Conservation (phyloP, 2,113 vertebrate species). For the Nyctibius bracteatus region DNA sequence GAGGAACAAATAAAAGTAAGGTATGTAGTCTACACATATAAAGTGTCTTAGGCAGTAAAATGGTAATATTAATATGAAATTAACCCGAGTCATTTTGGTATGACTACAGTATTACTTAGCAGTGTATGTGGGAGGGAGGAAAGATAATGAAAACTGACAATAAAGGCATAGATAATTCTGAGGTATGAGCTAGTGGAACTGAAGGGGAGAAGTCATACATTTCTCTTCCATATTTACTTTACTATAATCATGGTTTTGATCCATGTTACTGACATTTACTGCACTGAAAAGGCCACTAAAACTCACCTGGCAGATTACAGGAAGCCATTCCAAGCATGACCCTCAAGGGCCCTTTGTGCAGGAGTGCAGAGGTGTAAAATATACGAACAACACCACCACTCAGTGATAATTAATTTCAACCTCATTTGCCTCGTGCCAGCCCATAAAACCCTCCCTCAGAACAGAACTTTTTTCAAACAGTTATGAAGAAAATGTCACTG, state of each 20-base stretch:
- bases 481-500: background rate
- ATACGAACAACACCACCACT: accelerated
- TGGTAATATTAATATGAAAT: background rate
- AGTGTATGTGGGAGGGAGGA: background rate
- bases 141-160: background rate
- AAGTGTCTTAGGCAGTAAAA: background rate
- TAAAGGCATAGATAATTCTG: background rate
- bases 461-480: background rate
- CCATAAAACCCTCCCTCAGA: background rate
- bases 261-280: background rate
- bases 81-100: background rate
- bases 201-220: background rate
- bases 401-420: background rate
- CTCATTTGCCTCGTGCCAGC: background rate
- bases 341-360: background rate
- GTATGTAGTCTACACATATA: background rate
- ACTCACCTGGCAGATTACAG: background rate
- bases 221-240: background rate
- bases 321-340: background rate
- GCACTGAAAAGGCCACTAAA: background rate
- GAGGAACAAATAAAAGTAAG: background rate
- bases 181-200: background rate
- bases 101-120: background rate
- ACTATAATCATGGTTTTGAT: background rate
- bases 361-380: background rate